Conservation (phyloP, 2,888 invertebrate species). For the Argynnis bischoffii region DNA sequence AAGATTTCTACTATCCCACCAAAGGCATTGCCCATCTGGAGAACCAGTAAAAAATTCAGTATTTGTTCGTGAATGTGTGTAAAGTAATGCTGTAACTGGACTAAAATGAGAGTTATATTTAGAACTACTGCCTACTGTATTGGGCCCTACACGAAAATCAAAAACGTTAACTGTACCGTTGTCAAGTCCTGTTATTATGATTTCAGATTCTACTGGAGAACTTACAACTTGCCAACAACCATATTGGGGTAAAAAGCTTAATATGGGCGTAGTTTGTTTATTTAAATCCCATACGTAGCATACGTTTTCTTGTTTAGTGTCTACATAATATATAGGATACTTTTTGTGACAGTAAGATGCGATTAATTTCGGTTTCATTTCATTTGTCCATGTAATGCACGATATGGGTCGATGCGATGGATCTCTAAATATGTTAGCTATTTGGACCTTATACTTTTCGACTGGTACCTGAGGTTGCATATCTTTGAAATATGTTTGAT, state of each 20-base stretch:
- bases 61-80: constrained; percentile 83
- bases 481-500: constrained; percentile 87
- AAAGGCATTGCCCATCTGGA: constrained; percentile 84
- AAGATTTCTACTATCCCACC: constrained; percentile 88
- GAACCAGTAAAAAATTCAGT: constrained; percentile 85
- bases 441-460: constrained; percentile 81
- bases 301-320: constrained; percentile 61
- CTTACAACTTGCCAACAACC: constrained; percentile 71
- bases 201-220: constrained; percentile 59
- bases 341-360: constrained; percentile 82
- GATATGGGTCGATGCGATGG: constrained; percentile 74
- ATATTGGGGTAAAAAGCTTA: constrained; percentile 53
- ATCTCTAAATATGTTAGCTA: constrained; percentile 87
- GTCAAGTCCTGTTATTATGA: constrained; percentile 63
- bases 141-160: constrained; percentile 89
- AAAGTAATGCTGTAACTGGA: constrained; percentile 82
- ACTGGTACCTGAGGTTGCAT: constrained; percentile 75
- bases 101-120: constrained; percentile 72
- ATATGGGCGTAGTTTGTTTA: constrained; percentile 63
- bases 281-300: constrained; percentile 86
- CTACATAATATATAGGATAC: constrained; percentile 44
- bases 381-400: constrained; percentile 88
- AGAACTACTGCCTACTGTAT: constrained; percentile 87
- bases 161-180: constrained; percentile 79
- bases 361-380: constrained; percentile 83